Percentiles rank a stretch among this genome's conserved stretches.
phyloP scores from a whole-genome alignment of 1,140 invertebrate species.

The Metopolophium dirhodum region DNA sequence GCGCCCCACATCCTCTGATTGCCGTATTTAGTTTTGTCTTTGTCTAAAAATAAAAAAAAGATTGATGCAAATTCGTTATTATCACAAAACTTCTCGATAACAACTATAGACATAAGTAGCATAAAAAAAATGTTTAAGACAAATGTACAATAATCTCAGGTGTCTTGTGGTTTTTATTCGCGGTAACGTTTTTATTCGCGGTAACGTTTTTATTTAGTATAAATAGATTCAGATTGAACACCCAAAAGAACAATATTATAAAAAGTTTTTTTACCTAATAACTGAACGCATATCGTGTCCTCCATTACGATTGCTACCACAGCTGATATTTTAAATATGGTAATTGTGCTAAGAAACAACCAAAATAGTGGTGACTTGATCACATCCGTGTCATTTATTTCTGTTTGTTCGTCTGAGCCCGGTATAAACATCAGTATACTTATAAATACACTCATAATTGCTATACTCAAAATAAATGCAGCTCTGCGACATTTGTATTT shows the following conservation, averaged over 20 bases:
- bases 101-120: no score
- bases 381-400: background rate
- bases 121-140: no score
- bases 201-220: no score
- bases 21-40: slow-evolving; percentile 73
- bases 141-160: no score
- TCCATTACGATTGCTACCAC: background rate
- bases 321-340: background rate
- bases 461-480: slow-evolving; percentile 68
- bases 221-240: no score
- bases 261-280: background rate
- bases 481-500: slow-evolving; percentile 77
- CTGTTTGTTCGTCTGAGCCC: background rate
- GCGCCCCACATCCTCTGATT: slow-evolving; percentile 80
- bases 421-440: background rate
- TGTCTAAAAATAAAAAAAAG: slow-evolving; percentile 60
- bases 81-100: no score
- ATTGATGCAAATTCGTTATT: no score
- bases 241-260: no score
- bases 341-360: background rate
- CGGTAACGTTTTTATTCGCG: no score
- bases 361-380: background rate
- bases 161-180: no score
- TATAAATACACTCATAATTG: no score
- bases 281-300: background rate